phyloP scores from a whole-genome alignment of 1,140 invertebrate genomes.

The Platorchestia sp. region DNA sequence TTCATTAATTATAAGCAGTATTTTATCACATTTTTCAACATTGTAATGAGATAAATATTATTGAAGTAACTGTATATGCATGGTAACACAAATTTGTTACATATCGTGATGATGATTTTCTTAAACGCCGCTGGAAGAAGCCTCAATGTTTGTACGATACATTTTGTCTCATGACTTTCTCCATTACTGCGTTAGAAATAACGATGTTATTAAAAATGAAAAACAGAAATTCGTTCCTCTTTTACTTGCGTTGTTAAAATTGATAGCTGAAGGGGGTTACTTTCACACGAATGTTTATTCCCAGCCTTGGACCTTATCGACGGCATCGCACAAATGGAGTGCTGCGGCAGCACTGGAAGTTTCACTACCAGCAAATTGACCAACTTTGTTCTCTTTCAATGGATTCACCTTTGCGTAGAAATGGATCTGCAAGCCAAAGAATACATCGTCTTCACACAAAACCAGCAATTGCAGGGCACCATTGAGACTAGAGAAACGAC shows the following conservation, averaged over 20 bases:
- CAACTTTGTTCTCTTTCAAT: background rate
- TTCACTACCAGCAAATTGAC: background rate
- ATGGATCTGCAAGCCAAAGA: background rate
- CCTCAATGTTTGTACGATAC: background rate
- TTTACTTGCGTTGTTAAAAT: background rate
- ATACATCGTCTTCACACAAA: background rate
- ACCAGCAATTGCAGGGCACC: background rate
- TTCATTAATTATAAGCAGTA: background rate
- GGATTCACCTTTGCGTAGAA: slow-evolving; percentile 1
- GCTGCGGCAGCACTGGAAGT: background rate
- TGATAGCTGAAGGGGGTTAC: background rate
- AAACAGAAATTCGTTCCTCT: background rate
- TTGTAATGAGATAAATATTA: background rate
- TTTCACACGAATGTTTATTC: background rate
- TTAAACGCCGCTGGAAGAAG: background rate
- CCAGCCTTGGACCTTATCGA: background rate
- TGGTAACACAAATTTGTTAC: background rate
- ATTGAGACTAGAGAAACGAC: background rate
- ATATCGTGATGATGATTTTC: background rate
- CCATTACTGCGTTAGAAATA: no score
- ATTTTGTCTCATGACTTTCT: background rate
- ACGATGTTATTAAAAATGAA: background rate
- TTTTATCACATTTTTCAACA: background rate
- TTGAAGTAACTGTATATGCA: background rate
- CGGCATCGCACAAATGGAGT: background rate